Evolutionary conservation across 1,140 invertebrate species (phyloP), one percentile per base, ranked within the genome.

Genomic region (Microplitis demolitor): DNA sequence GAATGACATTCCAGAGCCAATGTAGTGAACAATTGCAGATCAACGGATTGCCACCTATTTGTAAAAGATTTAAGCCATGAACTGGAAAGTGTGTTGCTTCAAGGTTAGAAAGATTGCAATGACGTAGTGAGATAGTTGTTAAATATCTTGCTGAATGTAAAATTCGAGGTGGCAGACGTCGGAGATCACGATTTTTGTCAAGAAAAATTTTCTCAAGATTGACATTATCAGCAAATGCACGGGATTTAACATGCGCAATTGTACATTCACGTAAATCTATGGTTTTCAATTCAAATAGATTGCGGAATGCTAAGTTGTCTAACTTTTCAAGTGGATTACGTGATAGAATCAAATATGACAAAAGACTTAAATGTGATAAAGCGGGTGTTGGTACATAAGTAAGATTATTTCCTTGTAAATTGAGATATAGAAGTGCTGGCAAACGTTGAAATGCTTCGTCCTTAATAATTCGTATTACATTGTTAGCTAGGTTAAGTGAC

Each of bases 11-110:
- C 94, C 94, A 95, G 3, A 97, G 86, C 95, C 95, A 97, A 54
- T 93, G 88, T 63, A 96, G 83, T 14, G 94, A 95, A 79, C 95
- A 97, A 85, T 96, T 96, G 84, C 95, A 97, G 66, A 92, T 88
- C 60, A 96, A 89, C 1, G 94, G 95, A 87, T 96, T 96, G 13
- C 93, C 93, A 34, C 92, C 91, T 31, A 96, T 88, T 74, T 91
- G 89, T 1, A 95, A 86, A 66, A 89, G 89, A 77, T 90, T 88
- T 71, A 95, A 80, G 66, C 91, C 90, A 81, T 95, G 93, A 66
- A 95, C 89, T 8, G 94, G 94, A 78, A 95, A 94, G 83, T 94
- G 92, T 11, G 91, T 92, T 0, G 93, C 92, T 80, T 94, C 93
- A 11, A 95, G 85, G 1, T 91, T 92, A 76, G 90, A 90, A 73